Base-by-base conservation (phyloP, 1,140 invertebrate species). In the Dreissena rostriformis region DNA sequence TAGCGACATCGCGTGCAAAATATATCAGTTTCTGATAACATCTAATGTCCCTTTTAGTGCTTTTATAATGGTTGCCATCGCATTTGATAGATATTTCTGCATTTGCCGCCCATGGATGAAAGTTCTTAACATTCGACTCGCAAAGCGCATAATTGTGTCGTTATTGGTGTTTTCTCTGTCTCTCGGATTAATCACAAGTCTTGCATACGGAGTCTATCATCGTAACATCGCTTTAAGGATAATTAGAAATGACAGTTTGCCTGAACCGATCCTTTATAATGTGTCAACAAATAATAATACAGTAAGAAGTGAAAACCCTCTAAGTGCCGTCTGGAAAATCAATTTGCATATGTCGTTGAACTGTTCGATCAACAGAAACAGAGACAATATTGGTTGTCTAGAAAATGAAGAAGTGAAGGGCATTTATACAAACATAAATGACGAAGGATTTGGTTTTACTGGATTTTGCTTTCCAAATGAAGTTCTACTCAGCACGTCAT, bases 51-150 rank as follows among this genome's bases (percentile, higher is more conserved):
- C 92, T 0, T 92, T 92, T 84, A 91, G 91, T 19, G 89, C 91
- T 14, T 90, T 93, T 71, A 91, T 93, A 53, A 93, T 93, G 92
- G 90, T 92, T 17, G 91, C 91, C 39, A 93, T 93, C n/a, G 93
- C 92, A 8, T 90, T 93, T 70, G 93, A 93, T 86, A 86, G 93
- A 72, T 93, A 92, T 82, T 90, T 93, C 66, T 92, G 92, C 75
- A 93, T 94, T 39, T 94, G 93, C 75, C 89, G 91, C 70, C 92
- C 92, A 29, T 93, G 91, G 85, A 86, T 88, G 17, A 90, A 91
- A 49, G 84, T 88, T 6, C 86, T 94, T 63, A 92, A 92, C 28
- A 86, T 88, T 7, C 70, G 76, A 49, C 66, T 90, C 52, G 91
- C 93, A 0, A 91, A 91, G 68, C 77, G 90, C 10, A 85, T 90